These are phyloP conservation scores for Riptortus pedestris DNA, from an alignment of 1,140 invertebrate species.

Conservation along the genomic window DNA sequence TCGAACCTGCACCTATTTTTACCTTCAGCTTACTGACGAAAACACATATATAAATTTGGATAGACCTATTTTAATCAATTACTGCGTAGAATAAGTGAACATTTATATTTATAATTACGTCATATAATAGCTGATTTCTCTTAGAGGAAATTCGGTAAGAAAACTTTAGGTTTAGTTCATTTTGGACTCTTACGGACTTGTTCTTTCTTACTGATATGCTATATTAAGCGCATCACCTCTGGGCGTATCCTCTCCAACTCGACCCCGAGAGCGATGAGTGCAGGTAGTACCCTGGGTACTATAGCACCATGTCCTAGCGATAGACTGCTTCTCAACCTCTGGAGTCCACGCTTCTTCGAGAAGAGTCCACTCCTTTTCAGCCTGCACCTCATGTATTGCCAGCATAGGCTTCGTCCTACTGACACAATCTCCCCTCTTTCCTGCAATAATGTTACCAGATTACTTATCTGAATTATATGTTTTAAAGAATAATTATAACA, in stretches of 20 bases:
- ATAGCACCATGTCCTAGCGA: slow-evolving; percentile 39
- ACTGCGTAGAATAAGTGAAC: no score
- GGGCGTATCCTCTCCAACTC: slow-evolving; percentile 58
- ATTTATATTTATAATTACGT: no score
- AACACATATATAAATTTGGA: no score
- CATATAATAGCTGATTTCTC: no score
- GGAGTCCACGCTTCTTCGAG: slow-evolving; percentile 56
- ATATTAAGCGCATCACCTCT: no score
- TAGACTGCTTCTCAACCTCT: slow-evolving; percentile 50
- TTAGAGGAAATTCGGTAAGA: no score
- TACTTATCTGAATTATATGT: not conserved
- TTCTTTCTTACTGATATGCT: no score
- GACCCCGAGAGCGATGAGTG: slow-evolving; percentile 44
- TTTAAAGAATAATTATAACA: not conserved
- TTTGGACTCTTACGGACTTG: no score
- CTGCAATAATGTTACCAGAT: not conserved
- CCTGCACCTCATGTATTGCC: slow-evolving; percentile 22
- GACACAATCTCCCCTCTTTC: slow-evolving; percentile 6
- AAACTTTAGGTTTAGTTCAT: no score
- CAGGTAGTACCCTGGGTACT: slow-evolving; percentile 49
- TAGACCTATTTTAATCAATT: no score
- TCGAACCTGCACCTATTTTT: no score
- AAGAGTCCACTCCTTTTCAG: slow-evolving; percentile 46
- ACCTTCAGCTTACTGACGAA: no score
- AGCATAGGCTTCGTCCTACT: slow-evolving; percentile 5